A percentile compares a stretch with the other conserved stretches of the same genome.
Conservation (phyloP, 1,140 invertebrate genomes). For the Ostrea denselamellosa region DNA sequence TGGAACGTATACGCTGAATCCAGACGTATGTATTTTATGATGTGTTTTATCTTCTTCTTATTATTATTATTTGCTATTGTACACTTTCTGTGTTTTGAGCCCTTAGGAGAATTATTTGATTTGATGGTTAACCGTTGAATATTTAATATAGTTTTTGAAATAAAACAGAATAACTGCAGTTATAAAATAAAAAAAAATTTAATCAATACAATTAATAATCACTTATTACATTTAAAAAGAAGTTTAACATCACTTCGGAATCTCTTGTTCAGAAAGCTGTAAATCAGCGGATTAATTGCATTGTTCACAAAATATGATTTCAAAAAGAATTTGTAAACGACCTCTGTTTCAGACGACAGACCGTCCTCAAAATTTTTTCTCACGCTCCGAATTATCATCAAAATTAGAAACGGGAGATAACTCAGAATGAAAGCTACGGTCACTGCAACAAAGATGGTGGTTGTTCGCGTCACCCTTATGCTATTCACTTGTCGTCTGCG, state of each 20-base stretch:
- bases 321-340: constrained; percentile 55
- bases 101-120: too few species aligned
- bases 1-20: too few species aligned
- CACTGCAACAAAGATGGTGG: constrained; percentile 53
- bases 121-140: too few species aligned
- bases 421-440: constrained; percentile 56
- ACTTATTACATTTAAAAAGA: background rate
- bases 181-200: background rate
- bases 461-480: constrained; percentile 51
- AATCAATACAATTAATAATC: background rate
- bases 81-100: too few species aligned
- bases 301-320: constrained; percentile 61
- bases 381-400: constrained; percentile 53
- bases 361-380: constrained; percentile 45
- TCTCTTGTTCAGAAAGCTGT: constrained; percentile 56
- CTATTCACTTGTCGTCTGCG: constrained; percentile 19
- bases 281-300: constrained; percentile 60
- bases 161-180: too few species aligned
- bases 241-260: constrained; percentile 47
- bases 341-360: constrained; percentile 41
- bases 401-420: constrained; percentile 55
- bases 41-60: too few species aligned
- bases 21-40: too few species aligned
- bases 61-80: too few species aligned
- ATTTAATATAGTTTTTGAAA: too few species aligned